These are phyloP conservation scores for Pomacea maculata DNA, from an alignment of 1,140 invertebrate species.

Conservation along the genomic window DNA sequence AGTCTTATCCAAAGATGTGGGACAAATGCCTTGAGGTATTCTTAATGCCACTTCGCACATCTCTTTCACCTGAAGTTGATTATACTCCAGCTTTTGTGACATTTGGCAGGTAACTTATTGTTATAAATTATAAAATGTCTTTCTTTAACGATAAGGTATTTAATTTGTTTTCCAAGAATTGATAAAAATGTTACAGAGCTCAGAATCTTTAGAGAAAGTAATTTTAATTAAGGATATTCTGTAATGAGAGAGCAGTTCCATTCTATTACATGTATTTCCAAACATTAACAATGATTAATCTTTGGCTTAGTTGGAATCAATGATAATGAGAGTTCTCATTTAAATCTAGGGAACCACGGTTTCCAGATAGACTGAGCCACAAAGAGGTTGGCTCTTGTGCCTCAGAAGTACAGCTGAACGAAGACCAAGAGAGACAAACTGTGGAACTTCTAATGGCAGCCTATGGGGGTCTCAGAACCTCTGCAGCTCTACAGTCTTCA, in stretches of 20 bases:
- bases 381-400: neutral
- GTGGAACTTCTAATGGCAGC: constrained; percentile 19
- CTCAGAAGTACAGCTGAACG: constrained; percentile 9
- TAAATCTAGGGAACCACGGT: constrained; percentile 2
- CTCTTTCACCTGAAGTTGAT: constrained; percentile 29
- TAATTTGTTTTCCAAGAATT: too few relatives aligned
- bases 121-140: too few relatives aligned
- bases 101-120: constrained; percentile 33
- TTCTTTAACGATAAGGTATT: too few relatives aligned
- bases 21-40: constrained; percentile 40
- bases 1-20: constrained; percentile 33
- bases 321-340: too few relatives aligned
- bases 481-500: neutral
- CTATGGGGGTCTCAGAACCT: neutral
- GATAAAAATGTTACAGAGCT: too few relatives aligned
- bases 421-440: constrained; percentile 8
- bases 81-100: constrained; percentile 42
- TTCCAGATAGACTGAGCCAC: constrained; percentile 18
- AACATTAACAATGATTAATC: neutral
- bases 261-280: too few relatives aligned
- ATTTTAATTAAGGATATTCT: too few relatives aligned
- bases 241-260: too few relatives aligned
- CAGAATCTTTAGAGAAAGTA: too few relatives aligned
- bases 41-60: constrained; percentile 40
- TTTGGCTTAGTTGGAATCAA: neutral